Evolutionary conservation across 1,140 invertebrate species (phyloP).

Genomic region (Onthophagus taurus): DNA sequence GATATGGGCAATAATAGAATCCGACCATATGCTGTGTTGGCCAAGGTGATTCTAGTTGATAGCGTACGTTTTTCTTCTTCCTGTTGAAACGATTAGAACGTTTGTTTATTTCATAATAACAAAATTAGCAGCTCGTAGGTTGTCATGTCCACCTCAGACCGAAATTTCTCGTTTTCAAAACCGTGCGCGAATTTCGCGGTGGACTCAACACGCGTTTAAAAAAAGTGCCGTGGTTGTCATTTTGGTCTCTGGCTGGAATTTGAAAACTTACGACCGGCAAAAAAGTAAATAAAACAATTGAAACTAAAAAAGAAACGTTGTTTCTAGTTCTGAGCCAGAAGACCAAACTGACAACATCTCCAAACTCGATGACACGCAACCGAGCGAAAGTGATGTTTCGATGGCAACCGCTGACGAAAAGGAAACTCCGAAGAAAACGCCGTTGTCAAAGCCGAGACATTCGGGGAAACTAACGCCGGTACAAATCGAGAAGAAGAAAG

Average conservation of each 20-base stretch:
- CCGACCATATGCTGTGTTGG: conserved; percentile 5
- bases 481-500: conserved; percentile 42
- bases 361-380: background rate
- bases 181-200: too few relatives aligned
- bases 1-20: conserved; percentile 6
- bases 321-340: conserved; percentile 31
- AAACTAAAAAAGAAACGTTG: background rate
- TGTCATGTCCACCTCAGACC: conserved; percentile 32
- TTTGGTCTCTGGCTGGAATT: conserved; percentile 35
- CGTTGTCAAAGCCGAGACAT: too few relatives aligned
- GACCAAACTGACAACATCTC: conserved; percentile 6
- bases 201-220: too few relatives aligned
- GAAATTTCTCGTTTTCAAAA: conserved; percentile 19
- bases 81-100: background rate
- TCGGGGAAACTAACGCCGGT: conserved; percentile 32
- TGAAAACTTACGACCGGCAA: conserved; percentile 26
- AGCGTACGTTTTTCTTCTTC: background rate
- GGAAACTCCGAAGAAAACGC: conserved; percentile 23
- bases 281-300: too few relatives aligned
- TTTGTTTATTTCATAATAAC: background rate
- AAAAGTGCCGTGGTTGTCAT: conserved; percentile 18
- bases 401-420: too few relatives aligned
- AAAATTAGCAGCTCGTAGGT: conserved; percentile 16
- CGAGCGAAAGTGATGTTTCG: background rate
- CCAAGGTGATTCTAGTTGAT: background rate